phyloP scores from a whole-genome alignment of 2,797 vertebrate species.

The Odontamblyopus lacepedii region DNA sequence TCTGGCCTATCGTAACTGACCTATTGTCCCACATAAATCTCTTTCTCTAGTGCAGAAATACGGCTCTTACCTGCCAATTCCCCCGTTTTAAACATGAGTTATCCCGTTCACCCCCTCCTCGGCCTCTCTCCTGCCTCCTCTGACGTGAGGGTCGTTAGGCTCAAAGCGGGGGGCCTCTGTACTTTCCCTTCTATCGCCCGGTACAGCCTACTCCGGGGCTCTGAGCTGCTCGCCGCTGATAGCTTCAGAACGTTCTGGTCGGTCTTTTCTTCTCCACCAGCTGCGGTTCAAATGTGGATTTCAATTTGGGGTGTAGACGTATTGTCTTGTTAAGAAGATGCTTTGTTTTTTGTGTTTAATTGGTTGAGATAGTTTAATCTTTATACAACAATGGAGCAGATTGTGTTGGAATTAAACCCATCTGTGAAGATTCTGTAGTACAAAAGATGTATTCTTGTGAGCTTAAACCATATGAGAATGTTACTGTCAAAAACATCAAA shows the following conservation, averaged over 20 bases:
- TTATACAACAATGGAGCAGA: not conserved
- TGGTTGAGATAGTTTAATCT: not conserved
- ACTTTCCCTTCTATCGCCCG: slow-evolving; percentile 3
- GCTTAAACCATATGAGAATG: too few relatives aligned
- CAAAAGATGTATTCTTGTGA: too few relatives aligned
- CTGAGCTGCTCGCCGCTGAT: slow-evolving; percentile 29
- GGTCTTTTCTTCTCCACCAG: not conserved
- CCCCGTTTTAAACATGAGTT: not conserved
- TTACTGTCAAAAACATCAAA: too few relatives aligned
- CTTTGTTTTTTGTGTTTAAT: not conserved
- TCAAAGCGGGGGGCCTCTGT: slow-evolving; percentile 41
- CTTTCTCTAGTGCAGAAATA: not conserved
- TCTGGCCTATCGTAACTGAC: not conserved
- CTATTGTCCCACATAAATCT: not conserved
- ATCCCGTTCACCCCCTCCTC: slow-evolving; percentile 28
- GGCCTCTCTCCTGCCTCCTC: slow-evolving; percentile 9
- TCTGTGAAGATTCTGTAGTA: not conserved
- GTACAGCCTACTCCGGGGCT: not conserved
- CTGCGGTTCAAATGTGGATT: slow-evolving; percentile 12
- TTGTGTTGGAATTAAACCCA: not conserved
- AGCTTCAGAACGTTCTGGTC: not conserved
- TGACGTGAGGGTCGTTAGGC: slow-evolving; percentile 57
- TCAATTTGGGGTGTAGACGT: not conserved
- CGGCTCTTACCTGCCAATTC: not conserved
- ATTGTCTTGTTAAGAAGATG: not conserved